Percentiles rank a stretch among this genome's conserved stretches.
phyloP scores from a whole-genome alignment of 2,888 invertebrate species.

The Tenthredo scrophulariae region DNA sequence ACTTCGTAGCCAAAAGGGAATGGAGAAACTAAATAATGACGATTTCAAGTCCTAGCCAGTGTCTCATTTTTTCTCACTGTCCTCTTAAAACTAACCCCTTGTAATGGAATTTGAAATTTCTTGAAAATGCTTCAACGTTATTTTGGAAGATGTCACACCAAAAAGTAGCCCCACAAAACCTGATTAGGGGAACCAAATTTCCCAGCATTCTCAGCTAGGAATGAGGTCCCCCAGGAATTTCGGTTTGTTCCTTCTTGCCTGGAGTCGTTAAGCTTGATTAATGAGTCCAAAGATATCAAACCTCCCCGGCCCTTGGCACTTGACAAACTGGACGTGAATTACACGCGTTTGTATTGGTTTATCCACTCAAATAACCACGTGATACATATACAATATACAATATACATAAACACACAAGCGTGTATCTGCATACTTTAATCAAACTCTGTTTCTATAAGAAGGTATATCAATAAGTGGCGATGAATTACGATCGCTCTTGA shows the following conservation, averaged over 20 bases:
- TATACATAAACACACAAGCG: no score
- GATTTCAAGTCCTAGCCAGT: neutral
- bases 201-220: conserved; percentile 21
- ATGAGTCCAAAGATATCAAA: conserved; percentile 48
- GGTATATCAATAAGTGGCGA: conserved; percentile 28
- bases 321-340: conserved; percentile 51
- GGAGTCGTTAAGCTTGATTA: conserved; percentile 53
- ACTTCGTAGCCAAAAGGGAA: neutral
- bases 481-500: conserved; percentile 46
- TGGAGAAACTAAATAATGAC: neutral
- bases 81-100: neutral
- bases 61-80: neutral
- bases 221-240: conserved; percentile 45
- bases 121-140: conserved; percentile 11
- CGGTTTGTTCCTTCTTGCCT: conserved; percentile 35
- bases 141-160: conserved; percentile 14
- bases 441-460: conserved; percentile 6
- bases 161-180: neutral
- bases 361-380: neutral
- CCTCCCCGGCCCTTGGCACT: conserved; percentile 20
- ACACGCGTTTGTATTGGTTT: conserved; percentile 1
- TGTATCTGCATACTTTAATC: neutral
- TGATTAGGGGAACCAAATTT: conserved; percentile 50
- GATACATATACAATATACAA: neutral
- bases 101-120: conserved; percentile 38